Evolutionary conservation across 2,113 vertebrate species (phyloP), one percentile per base, ranked within the genome.

Genomic region (Numida meleagris): DNA sequence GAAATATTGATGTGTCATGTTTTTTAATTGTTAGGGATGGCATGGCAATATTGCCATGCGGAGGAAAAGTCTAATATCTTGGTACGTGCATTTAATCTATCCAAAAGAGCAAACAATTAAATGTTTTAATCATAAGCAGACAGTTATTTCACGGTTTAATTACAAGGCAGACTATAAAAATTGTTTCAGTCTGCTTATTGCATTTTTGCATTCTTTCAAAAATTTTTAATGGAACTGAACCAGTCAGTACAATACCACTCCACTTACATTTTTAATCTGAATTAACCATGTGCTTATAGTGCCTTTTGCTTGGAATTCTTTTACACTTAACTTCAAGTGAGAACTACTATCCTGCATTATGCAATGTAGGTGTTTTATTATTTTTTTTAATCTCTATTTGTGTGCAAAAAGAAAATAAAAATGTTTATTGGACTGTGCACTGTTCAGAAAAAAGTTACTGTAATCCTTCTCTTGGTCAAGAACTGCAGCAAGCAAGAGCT

Each of bases 141-240:
- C 83, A 25, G 73, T 82, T 94, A 70, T 91, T 93, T 95, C 38
- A 46, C 79, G 63, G 48, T 71, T 91, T 74, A 89, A 94, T 92
- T 92, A 88, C 76, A 74, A 87, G 72, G 38, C 67, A 82, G 84
- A 80, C 58, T 77, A 59, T 83, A 66, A 94, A 73, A 29, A 76
- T 76, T 74, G 38, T 66, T 92, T 85, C 53, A n/a, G 50, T 70
- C 45, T 79, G 40, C 58, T 82, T 89, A 58, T 3, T 92, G 40
- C 65, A 27, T 95, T 91, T 92, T 91, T 89, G 50, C 51, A 55
- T 73, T 77, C 66, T 92, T 93, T 51, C 14, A 14, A 0, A 55
- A 79, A 83, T 74, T 82, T 62, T 38, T 21, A 48, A 42, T 53
- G 21, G 79, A 87, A 76, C 18, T 73, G 36, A 78, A 75, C 66